Conservation (phyloP, 2,797 vertebrate species). For the Poliocrania exsul region DNA sequence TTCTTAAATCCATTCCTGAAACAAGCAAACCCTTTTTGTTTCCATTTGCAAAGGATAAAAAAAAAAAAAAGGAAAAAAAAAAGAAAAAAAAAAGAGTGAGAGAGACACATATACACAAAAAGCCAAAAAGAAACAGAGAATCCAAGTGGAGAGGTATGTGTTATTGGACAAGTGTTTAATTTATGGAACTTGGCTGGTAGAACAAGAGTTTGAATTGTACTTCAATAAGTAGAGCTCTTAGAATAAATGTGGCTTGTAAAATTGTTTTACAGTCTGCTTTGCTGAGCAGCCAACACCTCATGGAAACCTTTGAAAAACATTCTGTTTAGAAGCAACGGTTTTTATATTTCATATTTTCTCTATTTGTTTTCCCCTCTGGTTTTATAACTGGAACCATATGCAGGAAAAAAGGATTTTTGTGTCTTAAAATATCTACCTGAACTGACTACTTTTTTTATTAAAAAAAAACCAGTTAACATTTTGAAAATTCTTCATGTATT, state of each 20-base stretch:
- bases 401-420: slow-evolving; percentile 33
- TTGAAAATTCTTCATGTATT: slow-evolving; percentile 5
- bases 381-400: slow-evolving; percentile 62
- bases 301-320: slow-evolving; percentile 73
- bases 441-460: slow-evolving; percentile 6
- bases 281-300: slow-evolving; percentile 63
- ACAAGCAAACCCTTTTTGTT: slow-evolving; percentile 15
- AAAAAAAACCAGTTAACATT: neutral
- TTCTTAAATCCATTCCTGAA: slow-evolving; percentile 24
- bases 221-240: slow-evolving; percentile 68
- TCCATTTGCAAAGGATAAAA: neutral
- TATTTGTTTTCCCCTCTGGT: slow-evolving; percentile 63
- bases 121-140: slow-evolving; percentile 46
- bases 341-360: slow-evolving; percentile 64
- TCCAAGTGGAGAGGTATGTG: slow-evolving; percentile 75
- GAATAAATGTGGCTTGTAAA: slow-evolving; percentile 69
- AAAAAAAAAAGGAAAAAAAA: too few species aligned
- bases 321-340: slow-evolving; percentile 49
- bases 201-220: slow-evolving; percentile 69
- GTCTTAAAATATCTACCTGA: slow-evolving; percentile 56
- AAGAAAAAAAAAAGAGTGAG: neutral
- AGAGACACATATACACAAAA: neutral
- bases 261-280: slow-evolving; percentile 68
- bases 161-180: slow-evolving; percentile 77
- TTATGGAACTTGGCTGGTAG: slow-evolving; percentile 68